Evolutionary conservation across 2,113 vertebrate species (phyloP), one percentile per base, ranked within the genome.

Genomic region (Merops nubicus): DNA sequence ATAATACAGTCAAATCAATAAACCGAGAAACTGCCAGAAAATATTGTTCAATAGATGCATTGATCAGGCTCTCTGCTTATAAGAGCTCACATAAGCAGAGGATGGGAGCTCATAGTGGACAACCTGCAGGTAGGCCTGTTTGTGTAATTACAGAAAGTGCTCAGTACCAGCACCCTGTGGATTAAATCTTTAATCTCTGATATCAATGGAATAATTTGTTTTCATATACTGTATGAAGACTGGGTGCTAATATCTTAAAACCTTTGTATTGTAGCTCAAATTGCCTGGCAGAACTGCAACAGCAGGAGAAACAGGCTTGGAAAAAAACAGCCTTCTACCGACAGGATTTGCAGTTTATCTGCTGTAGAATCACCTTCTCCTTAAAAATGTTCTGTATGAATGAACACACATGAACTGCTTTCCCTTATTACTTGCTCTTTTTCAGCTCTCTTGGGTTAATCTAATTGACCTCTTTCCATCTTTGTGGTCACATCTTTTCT

Each of bases 61-160:
- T 73, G 70, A 38, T 68, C 7, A 34, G 20, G 34, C 13, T 45
- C 16, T 65, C 5, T 1, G 4, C 7, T 31, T 31, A 14, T 38
- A 6, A 54, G 25, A 23, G 3, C 33, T 96, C 28, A 59, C 33
- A 21, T 0, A 1, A 80, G 47, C 31, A 51, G 65, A 75, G 6
- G 8, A 51, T 18, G 8, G 8, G 48, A 68, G 4, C 34, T 59
- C 8, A 6, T 5, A 47, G 8, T 0, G 3, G 57, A 36, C 3
- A 63, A 19, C 15, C 5, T 33, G 6, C 15, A 47, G 3, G 19
- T 50, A 31, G 29, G 5, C 11, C 31, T 59, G 8, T 17, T 65
- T 34, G 3, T 54, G 34, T 79, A 79, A 45, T 3, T 50, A 20
- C 22, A 40, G 84, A 73, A n/a, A 42, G 42, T 54, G 29, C 16